These are phyloP conservation scores for Cyprinodon brontotheroides DNA, from an alignment of 2,113 vertebrate species.

Conservation along the genomic window DNA sequence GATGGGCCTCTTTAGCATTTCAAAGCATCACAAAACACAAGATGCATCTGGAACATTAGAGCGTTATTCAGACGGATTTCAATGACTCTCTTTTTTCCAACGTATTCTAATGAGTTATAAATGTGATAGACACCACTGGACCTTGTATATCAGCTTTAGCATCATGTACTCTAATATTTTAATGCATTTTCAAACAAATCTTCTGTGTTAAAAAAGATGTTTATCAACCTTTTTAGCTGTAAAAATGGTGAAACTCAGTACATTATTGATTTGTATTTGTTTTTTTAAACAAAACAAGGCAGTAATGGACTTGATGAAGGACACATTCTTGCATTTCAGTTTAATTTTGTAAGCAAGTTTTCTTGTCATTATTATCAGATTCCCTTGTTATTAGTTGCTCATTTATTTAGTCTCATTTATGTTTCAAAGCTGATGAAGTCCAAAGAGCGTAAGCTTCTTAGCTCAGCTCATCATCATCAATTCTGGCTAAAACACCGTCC, in stretches of 20 bases:
- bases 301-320: not conserved
- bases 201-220: not conserved
- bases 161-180: slow-evolving; percentile 6
- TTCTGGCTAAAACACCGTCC: not conserved
- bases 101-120: slow-evolving; percentile 58
- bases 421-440: not conserved
- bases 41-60: slow-evolving; percentile 20
- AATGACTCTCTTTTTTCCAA: slow-evolving; percentile 40
- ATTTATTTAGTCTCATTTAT: not conserved
- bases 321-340: not conserved
- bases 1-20: slow-evolving; percentile 70
- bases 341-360: not conserved
- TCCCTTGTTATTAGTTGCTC: not conserved
- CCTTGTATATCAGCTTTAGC: slow-evolving; percentile 12
- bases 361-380: not conserved
- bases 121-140: slow-evolving; percentile 41
- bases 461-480: not conserved
- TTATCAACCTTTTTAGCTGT: not conserved
- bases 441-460: not conserved
- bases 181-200: not conserved
- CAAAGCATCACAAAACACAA: slow-evolving; percentile 54
- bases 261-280: not conserved
- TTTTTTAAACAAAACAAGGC: not conserved
- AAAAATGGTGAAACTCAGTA: not conserved
- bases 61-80: slow-evolving; percentile 49